A percentile compares a stretch with the other conserved stretches of the same genome.
Conservation (phyloP, 2,888 invertebrate species). For the Drosophila anomelani region DNA sequence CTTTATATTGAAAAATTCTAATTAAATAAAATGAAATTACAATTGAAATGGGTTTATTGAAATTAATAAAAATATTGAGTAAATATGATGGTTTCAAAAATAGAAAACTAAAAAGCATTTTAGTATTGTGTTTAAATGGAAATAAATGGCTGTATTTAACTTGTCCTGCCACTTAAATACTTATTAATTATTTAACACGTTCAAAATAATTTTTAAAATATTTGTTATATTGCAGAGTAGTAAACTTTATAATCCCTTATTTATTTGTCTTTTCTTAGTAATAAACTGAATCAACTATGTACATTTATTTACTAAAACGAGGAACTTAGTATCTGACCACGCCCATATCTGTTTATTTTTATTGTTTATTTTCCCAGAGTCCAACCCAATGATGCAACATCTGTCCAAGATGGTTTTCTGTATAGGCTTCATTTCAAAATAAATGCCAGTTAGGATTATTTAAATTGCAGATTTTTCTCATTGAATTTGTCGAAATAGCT, state of each 20-base stretch:
- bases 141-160: background rate
- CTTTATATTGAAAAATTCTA: background rate
- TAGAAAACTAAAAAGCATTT: background rate
- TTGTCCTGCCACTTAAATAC: background rate
- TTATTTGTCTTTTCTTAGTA: background rate
- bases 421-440: slow-evolving; percentile 62
- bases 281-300: background rate
- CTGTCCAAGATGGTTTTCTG: slow-evolving; percentile 60
- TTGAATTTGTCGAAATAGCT: slow-evolving; percentile 74
- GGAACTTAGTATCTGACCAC: slow-evolving; percentile 12
- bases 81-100: background rate
- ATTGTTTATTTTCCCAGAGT: slow-evolving; percentile 5
- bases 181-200: background rate
- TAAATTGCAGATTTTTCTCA: slow-evolving; percentile 75
- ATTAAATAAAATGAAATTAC: background rate
- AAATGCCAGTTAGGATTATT: slow-evolving; percentile 74
- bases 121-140: background rate
- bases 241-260: no score
- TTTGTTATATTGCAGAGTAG: background rate
- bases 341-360: slow-evolving; percentile 14
- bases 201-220: background rate
- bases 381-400: slow-evolving; percentile 59
- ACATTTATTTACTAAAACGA: background rate
- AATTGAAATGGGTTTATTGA: background rate
- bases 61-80: no score